Evolutionary conservation across 2,888 invertebrate genomes (phyloP).

Genomic region (Coecobrya sp.): DNA sequence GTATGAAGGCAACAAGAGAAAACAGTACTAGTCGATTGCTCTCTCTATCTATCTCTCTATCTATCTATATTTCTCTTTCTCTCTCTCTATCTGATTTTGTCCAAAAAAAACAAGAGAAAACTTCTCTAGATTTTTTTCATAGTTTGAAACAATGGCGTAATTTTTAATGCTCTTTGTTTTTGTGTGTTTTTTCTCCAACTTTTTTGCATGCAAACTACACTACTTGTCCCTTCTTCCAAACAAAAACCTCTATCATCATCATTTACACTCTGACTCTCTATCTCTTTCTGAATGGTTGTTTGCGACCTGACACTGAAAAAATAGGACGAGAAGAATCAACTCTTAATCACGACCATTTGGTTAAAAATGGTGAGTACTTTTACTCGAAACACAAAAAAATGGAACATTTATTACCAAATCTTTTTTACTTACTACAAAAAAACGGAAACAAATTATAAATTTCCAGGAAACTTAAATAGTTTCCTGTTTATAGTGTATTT

Average conservation of each 20-base stretch:
- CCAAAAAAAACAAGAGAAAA: not conserved
- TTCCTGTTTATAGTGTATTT: no score
- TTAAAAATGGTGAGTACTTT: constrained; percentile 94
- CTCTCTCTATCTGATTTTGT: no score
- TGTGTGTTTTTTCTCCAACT: constrained; percentile 63
- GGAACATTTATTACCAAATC: not conserved
- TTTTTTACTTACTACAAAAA: no score
- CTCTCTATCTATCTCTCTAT: no score
- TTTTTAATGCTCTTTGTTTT: constrained; percentile 49
- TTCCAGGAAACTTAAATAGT: not conserved
- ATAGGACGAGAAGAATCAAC: constrained; percentile 98
- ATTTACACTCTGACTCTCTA: constrained; percentile 47
- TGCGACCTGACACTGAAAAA: constrained; percentile 87
- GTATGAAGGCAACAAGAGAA: no score
- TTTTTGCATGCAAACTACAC: constrained; percentile 83
- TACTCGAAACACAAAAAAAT: constrained; percentile 58
- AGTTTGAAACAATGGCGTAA: constrained; percentile 19
- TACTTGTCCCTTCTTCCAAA: constrained; percentile 66
- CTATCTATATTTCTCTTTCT: no score
- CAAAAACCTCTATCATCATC: constrained; percentile 29
- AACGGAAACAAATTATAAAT: not conserved
- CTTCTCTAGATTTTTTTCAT: not conserved
- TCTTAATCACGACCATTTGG: constrained; percentile 98
- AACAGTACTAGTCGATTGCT: no score
- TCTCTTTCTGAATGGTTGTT: constrained; percentile 66